Percentiles rank a stretch among this genome's conserved stretches.
These are phyloP conservation scores for Carpatolechia fugitivella DNA, from an alignment of 2,888 invertebrate species.

Conservation along the genomic window DNA sequence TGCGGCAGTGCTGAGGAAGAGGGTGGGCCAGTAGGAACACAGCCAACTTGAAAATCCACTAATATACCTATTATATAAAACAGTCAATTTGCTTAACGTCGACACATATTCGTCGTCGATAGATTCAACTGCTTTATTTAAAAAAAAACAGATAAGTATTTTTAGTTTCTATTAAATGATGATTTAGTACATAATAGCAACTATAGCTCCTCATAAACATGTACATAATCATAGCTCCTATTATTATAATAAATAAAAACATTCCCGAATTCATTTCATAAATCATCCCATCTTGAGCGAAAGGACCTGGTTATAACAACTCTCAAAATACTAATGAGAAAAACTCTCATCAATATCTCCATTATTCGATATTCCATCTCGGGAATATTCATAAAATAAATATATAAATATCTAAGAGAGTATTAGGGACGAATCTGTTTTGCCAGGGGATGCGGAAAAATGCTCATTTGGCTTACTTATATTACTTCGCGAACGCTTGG, in stretches of 20 bases:
- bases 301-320: not conserved
- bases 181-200: too few species aligned
- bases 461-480: constrained; percentile 56
- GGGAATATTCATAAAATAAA: constrained; percentile 7
- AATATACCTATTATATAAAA: not conserved
- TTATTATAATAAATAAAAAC: too few species aligned
- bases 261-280: too few species aligned
- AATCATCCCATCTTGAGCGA: not conserved
- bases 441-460: constrained; percentile 44
- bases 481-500: constrained; percentile 36
- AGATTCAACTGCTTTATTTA: too few species aligned
- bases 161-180: too few species aligned
- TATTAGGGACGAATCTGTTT: constrained; percentile 31
- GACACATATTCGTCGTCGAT: too few species aligned
- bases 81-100: not conserved
- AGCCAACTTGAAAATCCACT: not conserved
- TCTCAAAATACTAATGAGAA: constrained; percentile 1
- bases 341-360: not conserved
- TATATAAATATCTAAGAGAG: constrained; percentile 19
- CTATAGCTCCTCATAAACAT: too few species aligned
- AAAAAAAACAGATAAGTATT: too few species aligned
- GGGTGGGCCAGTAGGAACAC: not conserved
- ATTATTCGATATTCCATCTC: constrained; percentile 1
- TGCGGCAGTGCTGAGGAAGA: constrained; percentile 33
- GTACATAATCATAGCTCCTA: too few species aligned